Base-by-base conservation (phyloP, 1,140 invertebrate genomes). In the Orchestia grillus region DNA sequence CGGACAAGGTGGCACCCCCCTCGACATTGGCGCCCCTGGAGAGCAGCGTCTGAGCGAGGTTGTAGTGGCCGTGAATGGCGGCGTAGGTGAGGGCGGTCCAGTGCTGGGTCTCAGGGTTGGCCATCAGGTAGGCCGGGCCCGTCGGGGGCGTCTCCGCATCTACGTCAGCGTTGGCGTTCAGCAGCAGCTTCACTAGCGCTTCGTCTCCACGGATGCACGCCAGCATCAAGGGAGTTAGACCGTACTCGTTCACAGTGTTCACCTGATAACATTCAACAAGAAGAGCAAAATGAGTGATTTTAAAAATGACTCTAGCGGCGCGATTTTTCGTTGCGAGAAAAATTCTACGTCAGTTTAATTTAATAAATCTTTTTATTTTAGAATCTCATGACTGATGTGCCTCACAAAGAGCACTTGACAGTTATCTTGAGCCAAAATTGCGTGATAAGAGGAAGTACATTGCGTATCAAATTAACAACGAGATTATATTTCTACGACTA, bases 1-100 rank as follows among this genome's bases (percentile, higher is more conserved):
- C 98, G 96, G 98, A 98, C 0, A 98, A 97, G 23, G 98, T 98
- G 0, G 98, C 98, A 0, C 98, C 98, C 16, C 98, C 99, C 97
- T 99, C 99, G 0, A 99, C 98, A 95, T 98, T 98, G n/a, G 98
- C 98, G 0, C 98, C 98, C 42, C 98, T 98, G 96, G 98, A 98
- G 40, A 98, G 96, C 41, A 99, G 97, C 16, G 99, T 96, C 96
- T 97, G 96, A 0, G 98, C 98, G 45, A 98, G 98, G 41, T 95
- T 96, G 16, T 97, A 97, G 95, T 98, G 97, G 3, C 98, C 98
- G 42, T 98, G 97, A 87, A 98, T 97, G 43, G 98, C 98, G 0
- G 98, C 98, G 97, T 98, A 98, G 16, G 98, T 98, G 6, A 98
- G 97, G 0, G 98, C 98, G 8, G 98, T 98, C 98, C 98, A 99